These are phyloP conservation scores for Gambusia yucatana DNA, from an alignment of 2,797 vertebrate genomes.

Conservation along the genomic window DNA sequence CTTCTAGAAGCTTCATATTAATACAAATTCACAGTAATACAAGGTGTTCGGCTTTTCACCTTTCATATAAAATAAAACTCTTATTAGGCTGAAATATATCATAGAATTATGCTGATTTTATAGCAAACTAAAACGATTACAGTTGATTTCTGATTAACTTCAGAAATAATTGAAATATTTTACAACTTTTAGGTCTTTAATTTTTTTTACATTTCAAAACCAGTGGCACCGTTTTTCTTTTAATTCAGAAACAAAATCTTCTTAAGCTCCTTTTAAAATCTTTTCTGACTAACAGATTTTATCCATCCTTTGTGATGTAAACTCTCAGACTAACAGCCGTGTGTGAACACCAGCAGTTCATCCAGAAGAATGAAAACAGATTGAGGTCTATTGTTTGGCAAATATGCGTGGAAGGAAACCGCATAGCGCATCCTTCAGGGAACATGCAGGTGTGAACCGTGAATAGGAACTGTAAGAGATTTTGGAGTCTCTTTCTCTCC, in stretches of 20 bases:
- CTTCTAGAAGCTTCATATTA: background rate
- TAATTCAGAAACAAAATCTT: background rate
- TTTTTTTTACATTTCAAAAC: background rate
- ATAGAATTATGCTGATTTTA: background rate
- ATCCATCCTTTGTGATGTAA: background rate
- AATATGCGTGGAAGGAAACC: conserved; percentile 62
- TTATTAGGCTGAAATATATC: background rate
- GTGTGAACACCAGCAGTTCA: conserved; percentile 29
- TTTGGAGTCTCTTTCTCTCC: conserved; percentile 45
- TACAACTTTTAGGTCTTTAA: background rate
- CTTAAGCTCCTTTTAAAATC: background rate
- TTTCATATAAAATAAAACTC: background rate
- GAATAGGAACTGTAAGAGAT: conserved; percentile 55
- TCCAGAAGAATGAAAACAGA: conserved; percentile 28
- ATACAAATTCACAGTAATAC: background rate
- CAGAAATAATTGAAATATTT: background rate
- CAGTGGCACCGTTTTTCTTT: background rate
- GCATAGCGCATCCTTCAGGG: conserved; percentile 56
- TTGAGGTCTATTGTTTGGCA: conserved; percentile 52
- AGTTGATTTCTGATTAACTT: background rate
- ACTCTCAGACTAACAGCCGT: background rate
- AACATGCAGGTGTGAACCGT: conserved; percentile 68
- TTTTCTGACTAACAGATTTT: background rate
- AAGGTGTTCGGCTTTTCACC: background rate
- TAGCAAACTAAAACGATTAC: background rate